Conservation (phyloP, 2,888 invertebrate genomes). For the Hoplodrina blanda region DNA sequence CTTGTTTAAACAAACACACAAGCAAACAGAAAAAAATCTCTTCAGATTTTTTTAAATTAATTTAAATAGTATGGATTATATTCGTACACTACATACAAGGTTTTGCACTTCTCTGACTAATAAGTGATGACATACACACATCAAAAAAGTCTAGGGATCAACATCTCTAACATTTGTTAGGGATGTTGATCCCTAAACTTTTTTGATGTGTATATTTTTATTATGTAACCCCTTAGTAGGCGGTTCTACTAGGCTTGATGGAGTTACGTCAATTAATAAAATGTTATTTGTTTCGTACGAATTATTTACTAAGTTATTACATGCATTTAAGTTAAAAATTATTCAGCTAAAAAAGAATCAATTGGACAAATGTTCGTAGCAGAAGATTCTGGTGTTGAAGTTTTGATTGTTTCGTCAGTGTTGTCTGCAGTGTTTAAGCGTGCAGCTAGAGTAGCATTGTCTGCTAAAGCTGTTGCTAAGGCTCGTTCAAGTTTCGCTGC, state of each 20-base stretch:
- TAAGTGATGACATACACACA: too few species aligned
- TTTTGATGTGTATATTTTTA: too few species aligned
- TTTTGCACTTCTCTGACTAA: slow-evolving; percentile 47
- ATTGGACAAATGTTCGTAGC: slow-evolving; percentile 76
- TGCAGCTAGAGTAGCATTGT: slow-evolving; percentile 79
- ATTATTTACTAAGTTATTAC: slow-evolving; percentile 10
- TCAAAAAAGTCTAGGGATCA: too few species aligned
- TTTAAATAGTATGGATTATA: neutral
- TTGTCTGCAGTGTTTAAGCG: slow-evolving; percentile 74
- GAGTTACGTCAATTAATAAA: slow-evolving; percentile 36
- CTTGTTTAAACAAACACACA: too few species aligned
- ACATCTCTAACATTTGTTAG: too few species aligned
- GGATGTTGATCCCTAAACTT: too few species aligned
- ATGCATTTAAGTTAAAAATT: slow-evolving; percentile 34
- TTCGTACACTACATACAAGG: slow-evolving; percentile 16
- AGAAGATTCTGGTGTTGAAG: slow-evolving; percentile 59
- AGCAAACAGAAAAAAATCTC: too few species aligned
- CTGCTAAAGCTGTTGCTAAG: slow-evolving; percentile 80
- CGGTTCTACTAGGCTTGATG: slow-evolving; percentile 33
- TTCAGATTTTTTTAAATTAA: too few species aligned
- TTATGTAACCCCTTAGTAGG: slow-evolving; percentile 37
- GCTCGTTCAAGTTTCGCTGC: slow-evolving; percentile 78
- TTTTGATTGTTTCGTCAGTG: slow-evolving; percentile 43
- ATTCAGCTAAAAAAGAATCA: slow-evolving; percentile 85
- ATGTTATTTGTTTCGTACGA: slow-evolving; percentile 8